phyloP scores from a whole-genome alignment of 2,888 invertebrate species.

The Pollenia griseotomentosa region DNA sequence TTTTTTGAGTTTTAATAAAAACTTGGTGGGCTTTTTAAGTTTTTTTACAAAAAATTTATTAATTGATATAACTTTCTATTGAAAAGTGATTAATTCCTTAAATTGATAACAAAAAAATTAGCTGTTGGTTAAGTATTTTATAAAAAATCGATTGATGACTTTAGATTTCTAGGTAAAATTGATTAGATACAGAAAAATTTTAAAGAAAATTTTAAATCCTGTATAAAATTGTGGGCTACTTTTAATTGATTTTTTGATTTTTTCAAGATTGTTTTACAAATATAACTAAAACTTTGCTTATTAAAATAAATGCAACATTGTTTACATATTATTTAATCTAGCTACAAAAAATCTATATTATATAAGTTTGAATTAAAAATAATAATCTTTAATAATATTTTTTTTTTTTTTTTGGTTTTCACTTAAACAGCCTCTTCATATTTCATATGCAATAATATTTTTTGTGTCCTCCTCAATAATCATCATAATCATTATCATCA shows the following conservation, averaged over 20 bases:
- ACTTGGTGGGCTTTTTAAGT: too few relatives aligned
- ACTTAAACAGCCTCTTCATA: slow-evolving; percentile 31
- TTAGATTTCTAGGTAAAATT: too few relatives aligned
- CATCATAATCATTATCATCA: slow-evolving; percentile 56
- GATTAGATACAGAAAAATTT: too few relatives aligned
- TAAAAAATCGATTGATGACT: too few relatives aligned
- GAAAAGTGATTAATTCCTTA: too few relatives aligned
- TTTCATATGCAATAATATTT: slow-evolving; percentile 35
- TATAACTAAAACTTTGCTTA: background rate
- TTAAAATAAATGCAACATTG: slow-evolving; percentile 2
- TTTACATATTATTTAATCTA: background rate
- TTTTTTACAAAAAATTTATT: too few relatives aligned
- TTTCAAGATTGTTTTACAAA: background rate
- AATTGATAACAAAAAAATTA: too few relatives aligned
- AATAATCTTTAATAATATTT: slow-evolving; percentile 6
- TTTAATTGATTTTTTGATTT: background rate
- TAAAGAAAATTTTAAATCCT: too few relatives aligned
- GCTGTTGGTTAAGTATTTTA: too few relatives aligned
- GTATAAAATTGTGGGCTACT: too few relatives aligned
- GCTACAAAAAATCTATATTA: slow-evolving; percentile 16
- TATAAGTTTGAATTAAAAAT: slow-evolving; percentile 12
- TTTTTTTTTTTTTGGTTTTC: background rate
- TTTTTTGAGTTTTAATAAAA: too few relatives aligned
- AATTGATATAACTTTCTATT: too few relatives aligned
- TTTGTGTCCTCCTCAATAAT: slow-evolving; percentile 60